A percentile compares a stretch with the other conserved stretches of the same genome.
These are phyloP conservation scores for Epinephelus lanceolatus DNA, from an alignment of 2,113 vertebrate genomes.

Conservation along the genomic window DNA sequence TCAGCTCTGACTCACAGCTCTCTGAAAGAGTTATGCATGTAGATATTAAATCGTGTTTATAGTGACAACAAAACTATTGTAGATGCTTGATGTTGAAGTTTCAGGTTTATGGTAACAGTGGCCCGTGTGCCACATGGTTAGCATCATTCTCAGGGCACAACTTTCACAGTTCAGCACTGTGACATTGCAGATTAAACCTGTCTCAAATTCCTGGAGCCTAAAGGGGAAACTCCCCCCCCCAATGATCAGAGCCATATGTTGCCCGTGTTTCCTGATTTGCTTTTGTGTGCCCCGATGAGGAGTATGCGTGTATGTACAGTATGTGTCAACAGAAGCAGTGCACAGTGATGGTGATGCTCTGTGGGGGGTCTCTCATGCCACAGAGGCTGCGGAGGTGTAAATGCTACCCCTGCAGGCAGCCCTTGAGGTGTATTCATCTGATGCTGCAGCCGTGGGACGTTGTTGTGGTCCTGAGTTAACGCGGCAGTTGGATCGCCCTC, in stretches of 20 bases:
- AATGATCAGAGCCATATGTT: conserved; percentile 63
- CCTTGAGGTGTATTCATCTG: conserved; percentile 10
- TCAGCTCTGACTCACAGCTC: neutral
- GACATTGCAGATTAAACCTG: conserved; percentile 34
- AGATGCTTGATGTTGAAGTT: neutral
- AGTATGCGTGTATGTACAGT: conserved; percentile 29
- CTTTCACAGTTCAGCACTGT: conserved; percentile 47
- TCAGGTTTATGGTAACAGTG: neutral
- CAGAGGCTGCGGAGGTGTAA: conserved; percentile 52
- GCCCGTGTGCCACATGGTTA: conserved; percentile 28
- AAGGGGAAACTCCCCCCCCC: conserved; percentile 39
- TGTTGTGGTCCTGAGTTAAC: conserved; percentile 38
- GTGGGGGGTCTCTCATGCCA: conserved; percentile 22
- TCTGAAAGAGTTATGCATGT: conserved; percentile 1
- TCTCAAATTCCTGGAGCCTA: conserved; percentile 13
- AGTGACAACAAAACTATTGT: conserved; percentile 8
- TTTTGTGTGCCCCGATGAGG: conserved; percentile 7
- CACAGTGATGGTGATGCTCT: conserved; percentile 15
- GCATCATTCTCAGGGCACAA: conserved; percentile 36
- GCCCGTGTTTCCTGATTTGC: conserved; percentile 36
- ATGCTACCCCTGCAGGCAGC: conserved; percentile 53
- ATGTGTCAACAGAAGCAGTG: conserved; percentile 53
- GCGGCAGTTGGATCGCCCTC: conserved; percentile 12
- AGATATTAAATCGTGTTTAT: neutral
- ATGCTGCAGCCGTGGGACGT: conserved; percentile 4